Conservation (phyloP, 2,113 vertebrate genomes). For the Sinocyclocheilus maitianheensis region DNA sequence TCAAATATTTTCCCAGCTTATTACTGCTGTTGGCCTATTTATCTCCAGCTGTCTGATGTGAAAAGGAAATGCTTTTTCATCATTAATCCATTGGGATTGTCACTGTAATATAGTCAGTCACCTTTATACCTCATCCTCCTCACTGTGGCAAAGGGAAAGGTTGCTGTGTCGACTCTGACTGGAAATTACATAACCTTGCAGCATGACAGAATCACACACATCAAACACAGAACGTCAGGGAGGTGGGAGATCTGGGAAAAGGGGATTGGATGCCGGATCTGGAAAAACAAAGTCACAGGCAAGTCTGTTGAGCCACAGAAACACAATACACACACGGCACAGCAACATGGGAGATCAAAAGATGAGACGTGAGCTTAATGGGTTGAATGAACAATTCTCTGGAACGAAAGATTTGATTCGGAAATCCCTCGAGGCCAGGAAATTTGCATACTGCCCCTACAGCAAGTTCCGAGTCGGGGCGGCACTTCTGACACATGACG, state of each 20-base stretch:
- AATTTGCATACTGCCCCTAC: slow-evolving; percentile 88
- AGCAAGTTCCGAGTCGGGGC: slow-evolving; percentile 91
- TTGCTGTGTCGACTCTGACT: slow-evolving; percentile 23
- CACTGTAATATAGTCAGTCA: slow-evolving; percentile 18
- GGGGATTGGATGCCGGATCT: slow-evolving; percentile 58
- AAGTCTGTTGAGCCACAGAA: not conserved
- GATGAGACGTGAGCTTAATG: not conserved
- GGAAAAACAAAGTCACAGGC: not conserved
- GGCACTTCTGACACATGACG: slow-evolving; percentile 78
- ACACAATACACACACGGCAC: slow-evolving; percentile 16
- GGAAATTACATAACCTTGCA: slow-evolving; percentile 4
- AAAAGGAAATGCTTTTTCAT: not conserved
- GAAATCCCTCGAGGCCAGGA: slow-evolving; percentile 78
- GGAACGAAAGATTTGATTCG: slow-evolving; percentile 61
- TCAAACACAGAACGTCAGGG: not conserved
- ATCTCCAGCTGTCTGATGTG: not conserved
- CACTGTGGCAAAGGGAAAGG: slow-evolving; percentile 15
- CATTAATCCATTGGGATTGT: slow-evolving; percentile 9
- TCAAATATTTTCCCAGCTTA: not conserved
- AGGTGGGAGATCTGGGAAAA: not conserved
- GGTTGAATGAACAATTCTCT: not conserved
- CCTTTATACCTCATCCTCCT: slow-evolving; percentile 33
- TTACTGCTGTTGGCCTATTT: not conserved
- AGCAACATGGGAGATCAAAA: slow-evolving; percentile 40
- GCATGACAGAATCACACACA: slow-evolving; percentile 25